Evolutionary conservation across 2,888 invertebrate genomes (phyloP).

Genomic region (Dasysyrphus albostriatus): DNA sequence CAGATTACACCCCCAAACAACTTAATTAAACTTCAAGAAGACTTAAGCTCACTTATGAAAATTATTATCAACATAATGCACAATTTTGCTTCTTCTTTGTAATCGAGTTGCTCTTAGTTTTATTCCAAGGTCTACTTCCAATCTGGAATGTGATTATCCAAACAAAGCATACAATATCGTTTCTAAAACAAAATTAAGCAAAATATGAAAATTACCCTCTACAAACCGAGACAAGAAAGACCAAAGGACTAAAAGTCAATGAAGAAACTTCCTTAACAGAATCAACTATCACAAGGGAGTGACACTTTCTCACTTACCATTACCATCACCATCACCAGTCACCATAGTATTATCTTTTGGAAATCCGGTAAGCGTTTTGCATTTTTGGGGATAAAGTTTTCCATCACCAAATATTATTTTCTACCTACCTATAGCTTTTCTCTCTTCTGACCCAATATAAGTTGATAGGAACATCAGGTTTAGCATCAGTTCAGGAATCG

Average conservation of each 20-base stretch:
- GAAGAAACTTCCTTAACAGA: conserved; percentile 47
- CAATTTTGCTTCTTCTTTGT: conserved; percentile 1
- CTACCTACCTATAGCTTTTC: background rate
- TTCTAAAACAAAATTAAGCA: conserved; percentile 61
- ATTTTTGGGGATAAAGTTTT: conserved; percentile 63
- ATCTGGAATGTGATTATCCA: conserved; percentile 39
- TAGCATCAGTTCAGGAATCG: background rate
- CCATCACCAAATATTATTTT: conserved; percentile 45
- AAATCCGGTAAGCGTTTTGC: conserved; percentile 62
- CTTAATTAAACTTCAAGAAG: conserved; percentile 62
- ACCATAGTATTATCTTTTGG: conserved; percentile 28
- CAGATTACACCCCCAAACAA: conserved; percentile 14
- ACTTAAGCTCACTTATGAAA: background rate
- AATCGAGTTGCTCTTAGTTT: conserved; percentile 13
- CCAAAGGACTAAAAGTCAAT: conserved; percentile 40
- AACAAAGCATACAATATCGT: conserved; percentile 51
- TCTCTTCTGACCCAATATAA: conserved; percentile 20
- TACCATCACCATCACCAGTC: no score
- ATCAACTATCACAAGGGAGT: conserved; percentile 61
- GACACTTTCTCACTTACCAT: conserved; percentile 61
- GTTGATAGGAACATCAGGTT: conserved; percentile 10
- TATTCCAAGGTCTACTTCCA: conserved; percentile 6
- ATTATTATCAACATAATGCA: conserved; percentile 14
- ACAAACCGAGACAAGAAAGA: conserved; percentile 8
- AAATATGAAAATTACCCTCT: conserved; percentile 57